phyloP scores from a whole-genome alignment of 2,888 invertebrate species.

The Noctua comes region DNA sequence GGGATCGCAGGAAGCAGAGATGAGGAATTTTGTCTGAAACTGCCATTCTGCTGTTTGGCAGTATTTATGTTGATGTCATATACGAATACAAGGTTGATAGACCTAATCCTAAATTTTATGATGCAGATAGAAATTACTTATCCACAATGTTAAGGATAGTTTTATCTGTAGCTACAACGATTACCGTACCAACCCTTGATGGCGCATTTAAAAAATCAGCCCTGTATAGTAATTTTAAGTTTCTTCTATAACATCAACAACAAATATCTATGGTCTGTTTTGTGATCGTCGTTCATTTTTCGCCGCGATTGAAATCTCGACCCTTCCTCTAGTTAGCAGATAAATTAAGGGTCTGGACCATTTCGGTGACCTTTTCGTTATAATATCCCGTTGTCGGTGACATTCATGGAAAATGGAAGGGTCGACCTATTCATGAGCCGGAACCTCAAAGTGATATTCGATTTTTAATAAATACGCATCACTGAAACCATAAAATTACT shows the following conservation, averaged over 20 bases:
- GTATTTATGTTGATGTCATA: too few species aligned
- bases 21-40: too few species aligned
- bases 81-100: too few species aligned
- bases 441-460: slow-evolving; percentile 35
- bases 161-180: background rate
- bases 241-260: background rate
- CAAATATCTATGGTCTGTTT: slow-evolving; percentile 2
- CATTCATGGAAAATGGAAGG: slow-evolving; percentile 39
- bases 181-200: too few species aligned
- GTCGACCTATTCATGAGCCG: slow-evolving; percentile 33
- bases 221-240: background rate
- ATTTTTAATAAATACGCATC: slow-evolving; percentile 36
- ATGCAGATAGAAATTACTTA: background rate
- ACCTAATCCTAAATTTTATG: background rate
- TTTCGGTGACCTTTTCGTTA: slow-evolving; percentile 48
- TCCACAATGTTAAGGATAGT: background rate
- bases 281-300: slow-evolving; percentile 22
- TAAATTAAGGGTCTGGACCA: slow-evolving; percentile 48
- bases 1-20: background rate
- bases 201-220: too few species aligned
- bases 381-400: slow-evolving; percentile 52
- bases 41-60: too few species aligned
- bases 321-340: slow-evolving; percentile 28
- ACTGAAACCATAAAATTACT: slow-evolving; percentile 21
- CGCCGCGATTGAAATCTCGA: slow-evolving; percentile 42